Percentiles rank a stretch among this genome's conserved stretches.
phyloP scores from a whole-genome alignment of 2,888 invertebrate genomes.

The Thyatira batis region DNA sequence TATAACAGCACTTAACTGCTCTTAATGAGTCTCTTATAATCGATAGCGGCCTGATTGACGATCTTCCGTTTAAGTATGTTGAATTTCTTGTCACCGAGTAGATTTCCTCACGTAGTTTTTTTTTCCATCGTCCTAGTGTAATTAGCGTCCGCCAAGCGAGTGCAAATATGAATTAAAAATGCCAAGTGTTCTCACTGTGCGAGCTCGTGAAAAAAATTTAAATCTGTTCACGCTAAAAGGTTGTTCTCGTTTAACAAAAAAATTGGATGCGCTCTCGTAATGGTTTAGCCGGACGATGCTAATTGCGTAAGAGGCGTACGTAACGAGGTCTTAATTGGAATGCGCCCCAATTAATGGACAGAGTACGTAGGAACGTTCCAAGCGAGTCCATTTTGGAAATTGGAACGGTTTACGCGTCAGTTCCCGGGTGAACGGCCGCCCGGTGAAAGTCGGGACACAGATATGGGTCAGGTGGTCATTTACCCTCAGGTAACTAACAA shows the following conservation, averaged over 20 bases:
- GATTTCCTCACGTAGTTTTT: background rate
- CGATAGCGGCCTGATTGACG: conserved; percentile 3
- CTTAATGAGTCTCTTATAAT: conserved; percentile 2
- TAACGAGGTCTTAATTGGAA: conserved; percentile 79
- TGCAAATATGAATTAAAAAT: background rate
- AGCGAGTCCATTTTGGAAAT: conserved; percentile 70
- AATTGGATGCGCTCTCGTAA: conserved; percentile 46
- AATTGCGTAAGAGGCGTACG: conserved; percentile 75
- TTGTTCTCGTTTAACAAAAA: conserved; percentile 33
- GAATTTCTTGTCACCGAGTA: background rate
- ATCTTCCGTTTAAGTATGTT: conserved; percentile 3
- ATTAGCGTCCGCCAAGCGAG: background rate
- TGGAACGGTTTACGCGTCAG: conserved; percentile 68
- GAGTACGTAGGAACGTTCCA: conserved; percentile 48
- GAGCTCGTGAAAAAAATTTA: background rate
- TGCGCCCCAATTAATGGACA: conserved; percentile 77
- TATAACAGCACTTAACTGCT: conserved; percentile 5
- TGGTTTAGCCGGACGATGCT: conserved; percentile 56
- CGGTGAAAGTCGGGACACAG: conserved; percentile 72
- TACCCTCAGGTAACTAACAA: conserved; percentile 66
- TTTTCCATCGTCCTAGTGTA: background rate
- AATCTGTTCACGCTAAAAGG: conserved; percentile 13
- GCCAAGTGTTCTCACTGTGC: too few species aligned
- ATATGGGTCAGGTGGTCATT: conserved; percentile 81
- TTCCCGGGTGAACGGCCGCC: conserved; percentile 77